Evolutionary conservation across 2,797 vertebrate genomes (phyloP).

Genomic region (Brachyalestes nurse): DNA sequence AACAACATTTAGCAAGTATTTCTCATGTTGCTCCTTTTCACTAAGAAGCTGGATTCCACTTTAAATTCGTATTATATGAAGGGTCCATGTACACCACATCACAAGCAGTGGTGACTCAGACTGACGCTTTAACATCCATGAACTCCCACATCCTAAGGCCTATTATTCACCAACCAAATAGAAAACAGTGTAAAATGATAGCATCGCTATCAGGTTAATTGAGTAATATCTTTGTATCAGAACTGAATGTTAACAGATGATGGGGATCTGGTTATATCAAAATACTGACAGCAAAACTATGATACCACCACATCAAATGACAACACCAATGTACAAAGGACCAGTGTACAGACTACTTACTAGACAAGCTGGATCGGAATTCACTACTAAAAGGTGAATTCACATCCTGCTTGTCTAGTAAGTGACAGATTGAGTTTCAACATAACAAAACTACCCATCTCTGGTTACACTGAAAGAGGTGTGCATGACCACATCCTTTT

Average conservation of each 20-base stretch:
- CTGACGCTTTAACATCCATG: neutral
- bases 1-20: neutral
- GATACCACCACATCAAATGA: neutral
- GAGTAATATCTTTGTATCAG: neutral
- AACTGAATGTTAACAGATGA: neutral
- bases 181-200: neutral
- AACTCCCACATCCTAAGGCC: neutral
- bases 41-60: neutral
- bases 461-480: conserved; percentile 57
- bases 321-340: neutral
- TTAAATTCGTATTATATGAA: neutral
- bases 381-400: neutral
- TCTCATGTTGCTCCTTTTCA: neutral
- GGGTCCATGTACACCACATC: neutral
- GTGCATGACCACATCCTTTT: conserved; percentile 55
- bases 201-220: neutral
- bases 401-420: conserved; percentile 17
- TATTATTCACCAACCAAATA: neutral
- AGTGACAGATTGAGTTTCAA: conserved; percentile 41
- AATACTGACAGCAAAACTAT: neutral
- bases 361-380: neutral
- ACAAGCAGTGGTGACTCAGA: neutral
- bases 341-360: neutral
- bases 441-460: conserved; percentile 60
- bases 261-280: neutral